Evolutionary conservation across 2,888 invertebrate species (phyloP).

Genomic region (Ophion costatus): DNA sequence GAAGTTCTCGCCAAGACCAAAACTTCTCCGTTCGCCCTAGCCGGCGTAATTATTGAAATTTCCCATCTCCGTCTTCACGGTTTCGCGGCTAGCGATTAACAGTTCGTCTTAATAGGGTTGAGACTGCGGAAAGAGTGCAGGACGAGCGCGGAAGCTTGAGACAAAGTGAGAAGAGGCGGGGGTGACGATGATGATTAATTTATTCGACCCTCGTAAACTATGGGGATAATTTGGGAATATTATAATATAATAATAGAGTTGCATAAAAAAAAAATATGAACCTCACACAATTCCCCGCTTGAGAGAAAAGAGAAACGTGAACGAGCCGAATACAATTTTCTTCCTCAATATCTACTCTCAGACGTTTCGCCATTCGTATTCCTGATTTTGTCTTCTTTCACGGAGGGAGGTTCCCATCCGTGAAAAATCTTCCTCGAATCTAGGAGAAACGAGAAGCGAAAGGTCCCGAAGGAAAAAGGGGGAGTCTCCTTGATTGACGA

Average conservation of each 20-base stretch:
- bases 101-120: slow-evolving; percentile 58
- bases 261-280: too few species aligned
- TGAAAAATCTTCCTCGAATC: slow-evolving; percentile 40
- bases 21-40: slow-evolving; percentile 58
- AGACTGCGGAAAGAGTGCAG: slow-evolving; percentile 11
- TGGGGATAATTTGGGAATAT: too few species aligned
- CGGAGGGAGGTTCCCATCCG: neutral
- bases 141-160: slow-evolving; percentile 7
- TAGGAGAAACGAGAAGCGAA: slow-evolving; percentile 22
- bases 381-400: slow-evolving; percentile 29
- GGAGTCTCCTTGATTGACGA: slow-evolving; percentile 56
- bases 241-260: too few species aligned
- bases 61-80: slow-evolving; percentile 44
- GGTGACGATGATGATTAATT: too few species aligned
- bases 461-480: slow-evolving; percentile 2
- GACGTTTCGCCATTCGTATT: slow-evolving; percentile 17
- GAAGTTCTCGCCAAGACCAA: slow-evolving; percentile 66
- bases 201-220: too few species aligned
- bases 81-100: slow-evolving; percentile 55
- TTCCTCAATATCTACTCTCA: slow-evolving; percentile 14
- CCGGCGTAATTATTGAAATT: slow-evolving; percentile 69
- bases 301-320: slow-evolving; percentile 3
- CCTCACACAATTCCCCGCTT: neutral
- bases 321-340: slow-evolving; percentile 54
- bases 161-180: too few species aligned